phyloP scores from a whole-genome alignment of 2,113 vertebrate genomes.

The Tragelaphus strepsiceros region DNA sequence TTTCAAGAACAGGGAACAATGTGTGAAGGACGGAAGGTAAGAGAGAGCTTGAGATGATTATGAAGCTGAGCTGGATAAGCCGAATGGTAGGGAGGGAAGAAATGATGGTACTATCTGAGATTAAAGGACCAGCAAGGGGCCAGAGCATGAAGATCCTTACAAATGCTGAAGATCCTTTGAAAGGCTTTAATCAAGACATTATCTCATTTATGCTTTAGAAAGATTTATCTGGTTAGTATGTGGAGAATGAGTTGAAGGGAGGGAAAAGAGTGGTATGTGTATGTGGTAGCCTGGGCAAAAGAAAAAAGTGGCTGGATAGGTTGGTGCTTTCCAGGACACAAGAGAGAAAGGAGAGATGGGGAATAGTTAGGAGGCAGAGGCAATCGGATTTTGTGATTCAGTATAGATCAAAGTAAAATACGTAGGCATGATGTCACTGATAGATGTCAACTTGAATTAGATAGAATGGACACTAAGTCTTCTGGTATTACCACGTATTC shows the following conservation, averaged over 20 bases:
- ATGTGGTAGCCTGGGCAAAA: not conserved
- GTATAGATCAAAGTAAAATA: not conserved
- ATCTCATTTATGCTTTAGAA: not conserved
- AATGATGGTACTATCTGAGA: not conserved
- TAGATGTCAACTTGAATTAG: not conserved
- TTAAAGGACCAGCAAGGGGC: not conserved
- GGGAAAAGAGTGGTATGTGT: too few species aligned
- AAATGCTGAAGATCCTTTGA: not conserved
- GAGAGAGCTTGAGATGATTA: not conserved
- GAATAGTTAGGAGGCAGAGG: not conserved
- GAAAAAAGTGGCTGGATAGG: not conserved
- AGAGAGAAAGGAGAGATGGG: too few species aligned
- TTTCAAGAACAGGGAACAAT: not conserved
- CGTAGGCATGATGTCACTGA: not conserved
- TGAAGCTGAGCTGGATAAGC: not conserved
- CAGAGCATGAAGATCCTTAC: not conserved
- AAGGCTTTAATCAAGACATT: not conserved
- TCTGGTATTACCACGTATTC: not conserved
- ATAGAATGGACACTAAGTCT: not conserved
- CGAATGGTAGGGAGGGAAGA: not conserved
- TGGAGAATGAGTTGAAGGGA: not conserved
- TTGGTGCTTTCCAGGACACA: not conserved
- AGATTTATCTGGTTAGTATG: not conserved
- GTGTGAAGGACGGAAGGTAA: not conserved
- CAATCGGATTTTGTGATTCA: not conserved